Evolutionary conservation across 2,888 invertebrate species (phyloP), one percentile per base, ranked within the genome.

Genomic region (Melanargia galathea): DNA sequence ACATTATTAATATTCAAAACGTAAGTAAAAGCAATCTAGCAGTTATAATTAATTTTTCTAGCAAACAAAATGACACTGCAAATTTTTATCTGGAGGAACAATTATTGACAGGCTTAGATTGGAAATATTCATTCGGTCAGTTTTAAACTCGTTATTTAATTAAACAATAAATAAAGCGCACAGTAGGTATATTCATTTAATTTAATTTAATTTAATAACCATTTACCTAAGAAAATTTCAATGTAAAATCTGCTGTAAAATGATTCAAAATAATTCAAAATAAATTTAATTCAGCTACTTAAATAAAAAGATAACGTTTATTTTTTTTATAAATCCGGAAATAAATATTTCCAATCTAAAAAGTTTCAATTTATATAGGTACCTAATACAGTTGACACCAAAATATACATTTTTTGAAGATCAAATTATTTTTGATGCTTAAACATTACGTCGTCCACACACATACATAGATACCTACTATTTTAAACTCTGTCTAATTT

Each of bases 1-100:
- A 65, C 45, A 63, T 51, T 55, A 63, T 51, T 55, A 40, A 55
- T 33, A 64, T 43, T 40, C 38, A 35, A 65, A 59, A 22, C 48
- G 54, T 40, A 65, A 62, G 55, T 62, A 65, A 55, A 62, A 63
- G 60, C 63, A 11, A 48, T 58, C 60, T 66, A 63, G 63, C 52
- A 60, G 56, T 60, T 54, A 30, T n/a, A 46, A 46, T 46, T 30
- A 52, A 52, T 46, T 63, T 38, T 35, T 18, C 59, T 66, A 63
- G 52, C 54, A 35, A 55, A 63, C 38, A 57, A 66, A 66, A 52
- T 40, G 26, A 40, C 56, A 63, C 54, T 40, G 20, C 56, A 35
- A 35, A 43, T 40, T 30, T 35, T 45, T 56, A 33, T 24, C 20
- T 35, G 18, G 30, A 30, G 55, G 16, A 22, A 18, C 18, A 43